Evolutionary conservation across 2,888 invertebrate species (phyloP).

Genomic region (Phrixothrix hirtus): DNA sequence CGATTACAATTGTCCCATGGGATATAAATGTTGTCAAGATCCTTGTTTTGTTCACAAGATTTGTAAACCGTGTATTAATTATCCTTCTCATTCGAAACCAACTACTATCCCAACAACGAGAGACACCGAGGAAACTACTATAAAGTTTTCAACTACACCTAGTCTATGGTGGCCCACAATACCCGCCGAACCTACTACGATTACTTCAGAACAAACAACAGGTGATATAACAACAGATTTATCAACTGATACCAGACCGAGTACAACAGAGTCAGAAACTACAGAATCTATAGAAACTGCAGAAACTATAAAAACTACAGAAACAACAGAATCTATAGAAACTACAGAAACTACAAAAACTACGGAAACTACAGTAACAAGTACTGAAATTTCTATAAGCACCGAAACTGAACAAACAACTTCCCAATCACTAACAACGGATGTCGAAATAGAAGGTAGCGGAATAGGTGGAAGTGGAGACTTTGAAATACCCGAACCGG

Average conservation of each 20-base stretch:
- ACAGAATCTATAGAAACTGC: too few species aligned
- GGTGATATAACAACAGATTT: too few species aligned
- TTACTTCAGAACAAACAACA: too few species aligned
- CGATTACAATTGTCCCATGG: constrained; percentile 21
- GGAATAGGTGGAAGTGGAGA: background rate
- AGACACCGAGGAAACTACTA: constrained; percentile 7
- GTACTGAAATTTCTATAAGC: background rate
- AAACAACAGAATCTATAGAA: too few species aligned
- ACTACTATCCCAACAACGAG: constrained; percentile 1
- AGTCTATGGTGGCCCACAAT: background rate
- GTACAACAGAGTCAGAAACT: too few species aligned
- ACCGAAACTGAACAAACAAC: background rate
- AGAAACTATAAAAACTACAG: too few species aligned
- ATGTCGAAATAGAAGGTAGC: background rate
- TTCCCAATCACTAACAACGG: background rate
- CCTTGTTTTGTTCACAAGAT: constrained; percentile 21
- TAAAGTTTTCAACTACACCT: background rate
- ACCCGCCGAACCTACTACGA: constrained; percentile 3
- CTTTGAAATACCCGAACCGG: constrained; percentile 2
- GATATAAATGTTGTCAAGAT: constrained; percentile 23
- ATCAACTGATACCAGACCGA: too few species aligned
- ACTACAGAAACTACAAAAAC: too few species aligned
- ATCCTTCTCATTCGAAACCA: background rate
- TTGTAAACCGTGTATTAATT: constrained; percentile 10
- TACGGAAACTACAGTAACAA: background rate